Evolutionary conservation across 2,797 vertebrate species (phyloP), one percentile per base, ranked within the genome.

Genomic region (Remorina albescens): DNA sequence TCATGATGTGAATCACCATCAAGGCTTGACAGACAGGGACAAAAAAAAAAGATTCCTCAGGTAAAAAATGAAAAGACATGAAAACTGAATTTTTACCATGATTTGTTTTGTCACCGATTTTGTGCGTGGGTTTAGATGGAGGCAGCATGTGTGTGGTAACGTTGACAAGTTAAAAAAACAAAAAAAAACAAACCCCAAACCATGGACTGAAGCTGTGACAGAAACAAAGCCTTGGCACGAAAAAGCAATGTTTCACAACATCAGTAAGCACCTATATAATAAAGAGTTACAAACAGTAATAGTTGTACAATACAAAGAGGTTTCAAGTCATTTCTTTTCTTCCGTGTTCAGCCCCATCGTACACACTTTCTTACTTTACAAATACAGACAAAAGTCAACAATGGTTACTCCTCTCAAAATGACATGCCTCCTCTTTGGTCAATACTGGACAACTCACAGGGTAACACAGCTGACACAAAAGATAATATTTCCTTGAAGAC

Each of bases 241-340:
- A 71, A 85, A 32, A 74, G 69, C 80, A 69, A 63, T 65, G 70
- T 83, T 85, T 79, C 63, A 76, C 61, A 74, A 81, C 80, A 67
- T 85, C 84, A 88, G 80, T 82, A 71, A 92, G 86, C 86, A 91
- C 86, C 86, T 54, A 69, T 42, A 55, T 61, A 51, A 81, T 60
- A 41, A 84, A 16, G 25, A 71, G 49, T 78, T 74, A 82, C 76
- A 87, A 87, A 83, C 50, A 66, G 72, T 28, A 70, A 77, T 16
- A 78, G 41, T n/a, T 44, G 21, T 63, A 82, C 79, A 78, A 81
- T 21, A 65, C 13, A 71, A 78, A 79, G 74, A 83, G 64, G 64
- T 67, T 80, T 78, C 70, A 64, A 64, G 71, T 83, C 42, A 78
- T 73, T 71, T 86, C 66, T 68, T 60, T n/a, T 25, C 63, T 65